A percentile compares a stretch with the other conserved stretches of the same genome.
Conservation (phyloP, 2,888 invertebrate genomes). For the Quadroppia sp. region DNA sequence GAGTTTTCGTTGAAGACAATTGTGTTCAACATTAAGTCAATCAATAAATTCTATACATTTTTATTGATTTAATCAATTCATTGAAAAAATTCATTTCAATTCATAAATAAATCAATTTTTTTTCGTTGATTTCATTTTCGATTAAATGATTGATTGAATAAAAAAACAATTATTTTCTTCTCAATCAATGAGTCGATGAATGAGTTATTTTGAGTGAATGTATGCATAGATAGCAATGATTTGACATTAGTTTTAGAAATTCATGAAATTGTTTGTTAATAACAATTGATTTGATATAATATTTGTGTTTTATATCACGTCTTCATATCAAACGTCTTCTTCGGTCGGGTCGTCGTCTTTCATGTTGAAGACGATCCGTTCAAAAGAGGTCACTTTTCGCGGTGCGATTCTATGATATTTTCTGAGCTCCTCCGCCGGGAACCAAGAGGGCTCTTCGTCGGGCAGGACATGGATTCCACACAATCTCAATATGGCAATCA, state of each 20-base stretch:
- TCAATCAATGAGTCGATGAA: too few species aligned
- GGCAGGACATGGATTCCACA: slow-evolving; percentile 70
- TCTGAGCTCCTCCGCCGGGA: slow-evolving; percentile 77
- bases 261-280: background rate
- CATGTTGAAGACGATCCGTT: slow-evolving; percentile 76
- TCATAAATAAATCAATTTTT: too few species aligned
- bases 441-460: slow-evolving; percentile 87
- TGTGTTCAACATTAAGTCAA: too few species aligned
- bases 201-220: background rate
- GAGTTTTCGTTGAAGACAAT: too few species aligned
- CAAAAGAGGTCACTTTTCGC: slow-evolving; percentile 70
- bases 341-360: slow-evolving; percentile 54
- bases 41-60: too few species aligned
- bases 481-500: slow-evolving; percentile 61
- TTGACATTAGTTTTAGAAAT: background rate
- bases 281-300: background rate
- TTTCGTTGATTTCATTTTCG: too few species aligned
- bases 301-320: background rate
- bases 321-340: slow-evolving; percentile 28
- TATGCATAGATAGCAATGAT: background rate
- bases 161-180: too few species aligned
- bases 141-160: too few species aligned
- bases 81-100: too few species aligned
- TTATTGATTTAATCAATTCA: too few species aligned
- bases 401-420: slow-evolving; percentile 85